Percentiles rank a stretch among this genome's conserved stretches.
These are phyloP conservation scores for Andrena praecox DNA, from an alignment of 2,888 invertebrate genomes.

Conservation along the genomic window DNA sequence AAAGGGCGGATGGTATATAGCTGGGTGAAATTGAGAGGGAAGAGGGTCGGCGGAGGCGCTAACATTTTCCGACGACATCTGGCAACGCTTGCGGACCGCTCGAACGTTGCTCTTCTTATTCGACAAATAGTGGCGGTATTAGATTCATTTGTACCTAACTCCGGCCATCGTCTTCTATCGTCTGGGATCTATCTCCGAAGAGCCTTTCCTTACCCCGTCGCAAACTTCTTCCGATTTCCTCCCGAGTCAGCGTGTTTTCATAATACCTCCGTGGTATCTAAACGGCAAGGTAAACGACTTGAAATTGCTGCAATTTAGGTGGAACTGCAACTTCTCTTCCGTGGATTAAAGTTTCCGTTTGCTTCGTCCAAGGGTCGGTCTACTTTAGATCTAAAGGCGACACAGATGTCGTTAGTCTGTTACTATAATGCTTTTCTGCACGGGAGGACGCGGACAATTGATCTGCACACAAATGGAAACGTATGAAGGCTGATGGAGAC, in stretches of 20 bases:
- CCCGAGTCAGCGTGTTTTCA: neutral
- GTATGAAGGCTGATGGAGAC: too few relatives aligned
- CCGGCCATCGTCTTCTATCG: neutral
- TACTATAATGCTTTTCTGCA: too few relatives aligned
- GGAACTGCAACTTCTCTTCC: too few relatives aligned
- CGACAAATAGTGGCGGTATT: conserved; percentile 16
- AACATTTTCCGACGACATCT: conserved; percentile 24
- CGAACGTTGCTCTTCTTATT: conserved; percentile 20
- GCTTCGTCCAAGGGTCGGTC: too few relatives aligned
- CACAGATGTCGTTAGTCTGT: too few relatives aligned
- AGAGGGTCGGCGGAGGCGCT: conserved; percentile 1
- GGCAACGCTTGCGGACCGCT: conserved; percentile 3
- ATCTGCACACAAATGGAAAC: too few relatives aligned
- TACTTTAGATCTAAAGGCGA: too few relatives aligned
- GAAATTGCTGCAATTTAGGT: neutral
- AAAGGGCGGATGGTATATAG: conserved; percentile 5
- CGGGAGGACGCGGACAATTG: too few relatives aligned
- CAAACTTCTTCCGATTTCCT: neutral
- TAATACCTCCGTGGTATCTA: neutral
- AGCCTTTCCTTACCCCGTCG: neutral
- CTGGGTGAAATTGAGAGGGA: conserved; percentile 11
- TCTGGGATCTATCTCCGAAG: neutral
- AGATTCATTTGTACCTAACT: conserved; percentile 15
- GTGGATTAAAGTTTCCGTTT: too few relatives aligned
- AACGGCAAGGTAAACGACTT: too few relatives aligned